Evolutionary conservation across 1,140 invertebrate species (phyloP).

Genomic region (Drosophila oshimai): DNA sequence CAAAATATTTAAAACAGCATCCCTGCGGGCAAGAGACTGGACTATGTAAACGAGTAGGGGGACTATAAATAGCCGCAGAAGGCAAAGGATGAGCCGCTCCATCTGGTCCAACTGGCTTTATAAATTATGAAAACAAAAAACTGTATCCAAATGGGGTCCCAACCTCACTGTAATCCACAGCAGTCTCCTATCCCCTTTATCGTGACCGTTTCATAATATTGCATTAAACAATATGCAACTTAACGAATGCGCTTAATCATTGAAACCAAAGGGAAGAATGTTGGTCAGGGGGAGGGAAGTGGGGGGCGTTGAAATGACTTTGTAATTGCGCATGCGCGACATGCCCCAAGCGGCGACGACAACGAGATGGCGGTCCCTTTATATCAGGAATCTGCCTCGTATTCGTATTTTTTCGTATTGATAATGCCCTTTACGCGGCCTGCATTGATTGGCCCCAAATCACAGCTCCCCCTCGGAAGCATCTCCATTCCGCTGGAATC

Average conservation of each 20-base stretch:
- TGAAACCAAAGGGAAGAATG: slow-evolving; percentile 6
- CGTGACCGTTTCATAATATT: slow-evolving; percentile 63
- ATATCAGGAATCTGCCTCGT: slow-evolving; percentile 30
- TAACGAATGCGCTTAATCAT: slow-evolving; percentile 71
- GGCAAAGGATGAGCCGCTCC: slow-evolving; percentile 44
- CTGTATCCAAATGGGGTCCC: slow-evolving; percentile 12
- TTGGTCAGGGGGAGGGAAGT: background rate
- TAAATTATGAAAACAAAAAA: slow-evolving; percentile 42
- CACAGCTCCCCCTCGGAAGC: background rate
- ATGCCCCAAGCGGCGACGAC: slow-evolving; percentile 49
- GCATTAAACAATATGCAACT: slow-evolving; percentile 60
- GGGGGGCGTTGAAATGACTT: slow-evolving; percentile 35
- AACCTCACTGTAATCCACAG: background rate
- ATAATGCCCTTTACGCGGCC: slow-evolving; percentile 57
- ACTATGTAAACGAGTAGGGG: slow-evolving; percentile 7
- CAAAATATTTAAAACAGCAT: slow-evolving; percentile 74
- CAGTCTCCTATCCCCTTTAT: background rate
- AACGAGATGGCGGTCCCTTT: slow-evolving; percentile 53
- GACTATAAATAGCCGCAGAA: slow-evolving; percentile 50
- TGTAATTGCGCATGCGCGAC: slow-evolving; percentile 76
- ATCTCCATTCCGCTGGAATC: background rate
- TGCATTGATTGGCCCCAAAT: slow-evolving; percentile 58
- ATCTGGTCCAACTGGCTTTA: slow-evolving; percentile 21
- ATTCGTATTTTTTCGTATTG: slow-evolving; percentile 36
- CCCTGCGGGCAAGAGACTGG: slow-evolving; percentile 39